Percentiles rank a stretch among this genome's conserved stretches.
Evolutionary conservation across 2,797 vertebrate species (phyloP).

Genomic region (Acipenser ruthenus): DNA sequence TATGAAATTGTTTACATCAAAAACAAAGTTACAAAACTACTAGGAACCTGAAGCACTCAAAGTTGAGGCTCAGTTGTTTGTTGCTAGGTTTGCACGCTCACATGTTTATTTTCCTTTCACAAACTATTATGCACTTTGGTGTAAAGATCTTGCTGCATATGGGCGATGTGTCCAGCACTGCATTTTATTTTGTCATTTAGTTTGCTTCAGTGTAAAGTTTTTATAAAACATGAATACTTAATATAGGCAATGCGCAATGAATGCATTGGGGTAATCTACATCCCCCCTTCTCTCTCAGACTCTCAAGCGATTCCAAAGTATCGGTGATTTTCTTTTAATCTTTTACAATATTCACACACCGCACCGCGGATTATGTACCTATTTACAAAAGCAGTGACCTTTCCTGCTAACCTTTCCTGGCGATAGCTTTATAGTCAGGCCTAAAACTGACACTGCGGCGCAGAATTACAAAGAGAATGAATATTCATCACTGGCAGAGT

Average conservation of each 20-base stretch:
- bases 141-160: too few species aligned
- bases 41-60: too few species aligned
- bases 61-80: too few species aligned
- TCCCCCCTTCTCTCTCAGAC: background rate
- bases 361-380: conserved; percentile 29
- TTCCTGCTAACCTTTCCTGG: conserved; percentile 43
- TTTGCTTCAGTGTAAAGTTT: too few species aligned
- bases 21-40: too few species aligned
- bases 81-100: too few species aligned
- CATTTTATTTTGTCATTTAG: too few species aligned
- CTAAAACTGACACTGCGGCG: background rate
- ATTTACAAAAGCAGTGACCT: conserved; percentile 38
- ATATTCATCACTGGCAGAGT: background rate
- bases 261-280: background rate
- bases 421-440: background rate
- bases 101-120: too few species aligned
- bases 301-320: background rate
- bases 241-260: background rate
- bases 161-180: too few species aligned
- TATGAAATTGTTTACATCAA: too few species aligned
- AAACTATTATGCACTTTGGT: too few species aligned
- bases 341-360: conserved; percentile 28
- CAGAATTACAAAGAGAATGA: background rate
- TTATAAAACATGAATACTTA: too few species aligned
- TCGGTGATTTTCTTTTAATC: conserved; percentile 3